Conservation (phyloP, 2,888 invertebrate species). For the Acronicta aceris region DNA sequence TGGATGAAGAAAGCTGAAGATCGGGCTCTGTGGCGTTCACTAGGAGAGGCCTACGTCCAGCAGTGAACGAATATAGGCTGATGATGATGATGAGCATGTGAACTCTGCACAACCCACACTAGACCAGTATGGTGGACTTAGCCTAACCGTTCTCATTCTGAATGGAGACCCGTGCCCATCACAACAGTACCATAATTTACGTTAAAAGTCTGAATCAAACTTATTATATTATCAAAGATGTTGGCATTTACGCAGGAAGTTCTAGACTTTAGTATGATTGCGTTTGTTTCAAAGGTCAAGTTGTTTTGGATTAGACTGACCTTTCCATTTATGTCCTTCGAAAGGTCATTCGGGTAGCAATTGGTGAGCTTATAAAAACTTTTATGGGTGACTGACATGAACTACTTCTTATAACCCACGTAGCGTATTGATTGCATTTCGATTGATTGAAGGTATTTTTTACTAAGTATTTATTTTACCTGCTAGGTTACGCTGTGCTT, state of each 20-base stretch:
- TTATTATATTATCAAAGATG: background rate
- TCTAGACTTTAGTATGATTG: conserved; percentile 7
- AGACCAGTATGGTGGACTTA: no score
- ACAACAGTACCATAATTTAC: no score
- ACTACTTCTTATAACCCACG: background rate
- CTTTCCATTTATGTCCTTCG: conserved; percentile 13
- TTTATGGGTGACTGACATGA: background rate
- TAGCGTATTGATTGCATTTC: background rate
- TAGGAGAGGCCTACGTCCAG: no score
- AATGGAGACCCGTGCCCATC: no score
- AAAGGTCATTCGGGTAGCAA: conserved; percentile 23
- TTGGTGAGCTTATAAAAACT: conserved; percentile 1
- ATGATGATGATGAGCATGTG: no score
- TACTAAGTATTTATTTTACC: no score
- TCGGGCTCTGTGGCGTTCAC: no score
- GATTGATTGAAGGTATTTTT: background rate
- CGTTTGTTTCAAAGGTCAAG: conserved; percentile 23
- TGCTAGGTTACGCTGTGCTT: no score
- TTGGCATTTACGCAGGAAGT: conserved; percentile 16
- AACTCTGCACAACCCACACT: no score
- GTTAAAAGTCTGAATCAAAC: background rate
- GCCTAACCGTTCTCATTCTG: no score
- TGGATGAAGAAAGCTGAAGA: no score
- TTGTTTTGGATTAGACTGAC: background rate
- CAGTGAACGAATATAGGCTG: no score